Evolutionary conservation across 1,140 invertebrate genomes (phyloP), one percentile per base, ranked within the genome.

Genomic region (Drosophila fuyamai): DNA sequence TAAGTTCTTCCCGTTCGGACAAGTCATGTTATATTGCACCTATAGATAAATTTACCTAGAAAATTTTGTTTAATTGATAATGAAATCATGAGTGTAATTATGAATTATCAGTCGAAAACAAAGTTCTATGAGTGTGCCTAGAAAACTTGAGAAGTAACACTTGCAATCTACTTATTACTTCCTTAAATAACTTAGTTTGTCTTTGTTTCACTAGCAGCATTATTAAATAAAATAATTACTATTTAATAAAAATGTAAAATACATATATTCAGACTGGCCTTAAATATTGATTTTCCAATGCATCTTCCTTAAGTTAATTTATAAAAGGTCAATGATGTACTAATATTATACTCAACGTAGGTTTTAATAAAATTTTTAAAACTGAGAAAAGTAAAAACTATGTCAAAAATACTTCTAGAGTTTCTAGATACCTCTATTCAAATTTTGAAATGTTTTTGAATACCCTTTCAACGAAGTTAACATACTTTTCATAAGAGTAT

Each of bases 1-100:
- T 57, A 46, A 32, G 16, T 65, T 43, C 54, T 76, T 76, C 61
- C 61, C 72, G 54, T 44, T 46, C 0, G 41, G 29, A 43, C 55
- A 46, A 47, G n/a, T 67, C 73, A 76, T 76, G 40, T 36, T 51
- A 14, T 66, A 44, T 41, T 38, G 4, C 41, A 36, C 36, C 38
- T 32, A 48, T 43, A 36, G 27, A 62, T 68, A 51, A n/a, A 10
- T 50, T 43, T 23, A 16, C 29, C 0, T 2, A 18, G 32, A 66
- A 68, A 66, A 38, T 29, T 23, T 4, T 18, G 18, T 27, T 68
- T 8, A 27, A 46, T 54, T 32, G 47, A 68, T 66, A 66, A 23
- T 68, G 18, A 44, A 65, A 65, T 65, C 62, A 53, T 50, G 43
- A 36, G 18, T 67, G 47, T 38, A 66, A 46, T 47, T 41, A 27